Evolutionary conservation across 2,797 vertebrate species (phyloP), one percentile per base, ranked within the genome.

Genomic region (Parauchenoglanis punctatus): DNA sequence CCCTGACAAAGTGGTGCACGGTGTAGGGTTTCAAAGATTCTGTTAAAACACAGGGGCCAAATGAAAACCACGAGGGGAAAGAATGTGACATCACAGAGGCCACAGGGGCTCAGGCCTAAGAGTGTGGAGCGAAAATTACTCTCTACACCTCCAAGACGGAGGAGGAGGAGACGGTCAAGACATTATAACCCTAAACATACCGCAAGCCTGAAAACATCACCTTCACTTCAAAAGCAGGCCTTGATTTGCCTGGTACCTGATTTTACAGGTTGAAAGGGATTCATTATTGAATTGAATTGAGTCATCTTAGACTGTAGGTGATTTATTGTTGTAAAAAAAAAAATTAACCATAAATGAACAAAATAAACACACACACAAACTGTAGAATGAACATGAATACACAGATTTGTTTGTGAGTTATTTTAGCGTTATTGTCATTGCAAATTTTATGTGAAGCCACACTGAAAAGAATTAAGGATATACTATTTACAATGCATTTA

Each of bases 1-100:
- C 95, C 95, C 95, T 96, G 95, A 96, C 95, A 94, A 93, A 94
- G 93, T 94, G 89, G 90, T 91, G 89, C 77, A 83, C 90, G 93
- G 96, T 95, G 92, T 96, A 94, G 91, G 90, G 94, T 96, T 96
- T 96, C 95, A 96, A 96, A 96, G 95, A 94, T 93, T 94, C 93
- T 91, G 93, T 94, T 93, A 93, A 94, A 95, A 95, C 90, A 90
- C 91, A 92, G 93, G 92, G 94, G 94, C 94, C 93, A 95, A 95
- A 96, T 95, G 91, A 94, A 95, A 96, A 95, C 94, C 96, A 96
- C 91, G 89, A 93, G 93, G 93, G 92, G 91, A 94, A 95, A 93
- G 95, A 96, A 95, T 95, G 95, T 96, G 95, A 95, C 95, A 95
- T 95, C 95, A 95, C 94, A 93, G 92, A 91, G 91, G 92, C 93